These are phyloP conservation scores for Craterocephalus amniculus DNA, from an alignment of 2,797 vertebrate species.

Conservation along the genomic window DNA sequence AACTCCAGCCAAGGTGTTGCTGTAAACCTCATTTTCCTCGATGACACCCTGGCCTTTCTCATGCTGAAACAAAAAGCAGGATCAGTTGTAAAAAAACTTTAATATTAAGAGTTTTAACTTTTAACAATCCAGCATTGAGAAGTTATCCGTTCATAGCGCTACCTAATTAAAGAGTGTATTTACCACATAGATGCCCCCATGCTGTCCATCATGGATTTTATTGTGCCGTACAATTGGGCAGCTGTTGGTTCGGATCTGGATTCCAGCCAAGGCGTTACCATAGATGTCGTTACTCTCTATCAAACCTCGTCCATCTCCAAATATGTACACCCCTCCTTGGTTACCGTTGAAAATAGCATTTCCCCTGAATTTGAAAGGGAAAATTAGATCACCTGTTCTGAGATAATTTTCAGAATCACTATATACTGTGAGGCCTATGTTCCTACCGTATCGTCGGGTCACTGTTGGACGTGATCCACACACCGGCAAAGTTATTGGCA, in stretches of 20 bases:
- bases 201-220: conserved; percentile 99
- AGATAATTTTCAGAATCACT: not conserved
- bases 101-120: not conserved
- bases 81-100: conserved; percentile 3
- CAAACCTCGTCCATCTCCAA: conserved; percentile 98
- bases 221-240: conserved; percentile 99
- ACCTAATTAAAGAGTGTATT: conserved; percentile 59
- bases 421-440: not conserved
- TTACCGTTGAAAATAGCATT: conserved; percentile 99
- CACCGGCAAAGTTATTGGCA: conserved; percentile 99
- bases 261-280: conserved; percentile 97
- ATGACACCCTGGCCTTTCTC: conserved; percentile 99
- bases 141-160: not conserved
- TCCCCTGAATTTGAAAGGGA: conserved; percentile 83
- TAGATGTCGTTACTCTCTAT: conserved; percentile 99
- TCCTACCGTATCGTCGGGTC: conserved; percentile 91
- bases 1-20: conserved; percentile 98
- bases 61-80: conserved; percentile 82
- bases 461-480: conserved; percentile 99
- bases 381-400: conserved; percentile 15
- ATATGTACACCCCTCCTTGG: conserved; percentile 99
- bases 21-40: conserved; percentile 99
- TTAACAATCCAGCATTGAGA: not conserved
- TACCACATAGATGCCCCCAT: conserved; percentile 98
- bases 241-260: conserved; percentile 99